Conservation (phyloP, 2,797 vertebrate species). For the Melanotaenia nigrans region DNA sequence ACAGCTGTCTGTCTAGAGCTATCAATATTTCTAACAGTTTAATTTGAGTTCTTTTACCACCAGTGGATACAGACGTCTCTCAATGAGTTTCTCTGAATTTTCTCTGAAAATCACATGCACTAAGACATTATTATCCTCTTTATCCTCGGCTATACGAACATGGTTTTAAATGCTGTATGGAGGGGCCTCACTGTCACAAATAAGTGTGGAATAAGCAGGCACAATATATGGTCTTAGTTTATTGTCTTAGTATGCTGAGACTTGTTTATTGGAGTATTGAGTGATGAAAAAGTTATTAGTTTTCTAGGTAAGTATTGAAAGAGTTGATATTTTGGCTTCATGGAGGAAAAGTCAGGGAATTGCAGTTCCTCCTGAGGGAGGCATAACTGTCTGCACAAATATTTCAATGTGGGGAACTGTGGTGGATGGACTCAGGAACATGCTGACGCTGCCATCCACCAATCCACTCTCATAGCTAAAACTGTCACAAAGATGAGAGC, state of each 20-base stretch:
- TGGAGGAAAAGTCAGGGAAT: constrained; percentile 4
- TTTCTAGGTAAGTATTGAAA: constrained; percentile 13
- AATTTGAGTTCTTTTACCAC: neutral
- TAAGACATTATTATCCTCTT: neutral
- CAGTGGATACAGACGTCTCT: neutral
- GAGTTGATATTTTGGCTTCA: constrained; percentile 26
- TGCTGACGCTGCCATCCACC: constrained; percentile 39
- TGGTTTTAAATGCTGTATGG: neutral
- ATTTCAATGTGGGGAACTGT: constrained; percentile 14
- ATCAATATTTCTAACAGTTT: neutral
- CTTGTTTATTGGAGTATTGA: neutral
- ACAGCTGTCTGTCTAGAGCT: neutral
- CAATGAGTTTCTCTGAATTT: neutral
- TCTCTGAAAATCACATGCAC: neutral
- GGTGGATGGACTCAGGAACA: constrained; percentile 28
- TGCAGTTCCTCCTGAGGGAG: constrained; percentile 21
- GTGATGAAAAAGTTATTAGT: neutral
- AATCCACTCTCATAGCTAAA: constrained; percentile 10
- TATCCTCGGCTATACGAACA: neutral
- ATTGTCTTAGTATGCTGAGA: neutral
- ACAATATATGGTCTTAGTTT: neutral
- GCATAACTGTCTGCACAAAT: constrained; percentile 32
- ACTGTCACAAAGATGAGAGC: constrained; percentile 40
- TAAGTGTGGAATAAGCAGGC: neutral
- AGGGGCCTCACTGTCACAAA: neutral